Evolutionary conservation across 2,797 vertebrate species (phyloP).

Genomic region (Rhincodon typus): DNA sequence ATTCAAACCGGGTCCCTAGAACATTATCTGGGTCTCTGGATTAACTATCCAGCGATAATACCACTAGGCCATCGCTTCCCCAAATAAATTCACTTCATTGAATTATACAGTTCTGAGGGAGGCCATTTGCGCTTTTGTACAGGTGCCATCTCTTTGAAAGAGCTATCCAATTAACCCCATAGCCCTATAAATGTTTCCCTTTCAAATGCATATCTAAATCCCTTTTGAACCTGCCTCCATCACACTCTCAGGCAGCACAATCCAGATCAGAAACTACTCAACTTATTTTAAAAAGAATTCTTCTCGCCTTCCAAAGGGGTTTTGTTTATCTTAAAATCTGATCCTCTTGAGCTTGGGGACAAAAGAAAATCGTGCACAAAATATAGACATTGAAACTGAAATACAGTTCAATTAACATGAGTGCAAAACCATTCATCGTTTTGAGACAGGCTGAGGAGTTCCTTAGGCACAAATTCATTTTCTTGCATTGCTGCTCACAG

Average conservation of each 20-base stretch:
- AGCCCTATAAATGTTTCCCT: background rate
- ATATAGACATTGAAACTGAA: background rate
- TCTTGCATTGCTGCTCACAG: background rate
- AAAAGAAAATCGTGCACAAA: background rate
- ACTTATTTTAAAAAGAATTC: background rate
- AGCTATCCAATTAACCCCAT: background rate
- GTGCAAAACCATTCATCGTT: background rate
- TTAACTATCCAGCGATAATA: too few relatives aligned
- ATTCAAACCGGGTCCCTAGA: too few relatives aligned
- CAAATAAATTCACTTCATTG: background rate
- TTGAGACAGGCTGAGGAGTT: background rate
- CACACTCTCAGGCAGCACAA: background rate
- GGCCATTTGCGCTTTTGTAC: background rate
- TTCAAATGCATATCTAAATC: background rate
- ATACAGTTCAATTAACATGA: background rate
- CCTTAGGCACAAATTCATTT: background rate
- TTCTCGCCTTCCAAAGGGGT: background rate
- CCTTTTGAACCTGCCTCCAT: background rate
- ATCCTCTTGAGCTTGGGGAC: too few relatives aligned
- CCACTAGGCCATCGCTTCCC: too few relatives aligned
- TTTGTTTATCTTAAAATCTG: background rate
- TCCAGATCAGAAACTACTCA: background rate
- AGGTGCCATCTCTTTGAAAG: background rate
- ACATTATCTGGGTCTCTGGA: too few relatives aligned
- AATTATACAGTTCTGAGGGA: background rate